Conservation (phyloP, 2,797 vertebrate species). For the Pseudochirops corinnae region DNA sequence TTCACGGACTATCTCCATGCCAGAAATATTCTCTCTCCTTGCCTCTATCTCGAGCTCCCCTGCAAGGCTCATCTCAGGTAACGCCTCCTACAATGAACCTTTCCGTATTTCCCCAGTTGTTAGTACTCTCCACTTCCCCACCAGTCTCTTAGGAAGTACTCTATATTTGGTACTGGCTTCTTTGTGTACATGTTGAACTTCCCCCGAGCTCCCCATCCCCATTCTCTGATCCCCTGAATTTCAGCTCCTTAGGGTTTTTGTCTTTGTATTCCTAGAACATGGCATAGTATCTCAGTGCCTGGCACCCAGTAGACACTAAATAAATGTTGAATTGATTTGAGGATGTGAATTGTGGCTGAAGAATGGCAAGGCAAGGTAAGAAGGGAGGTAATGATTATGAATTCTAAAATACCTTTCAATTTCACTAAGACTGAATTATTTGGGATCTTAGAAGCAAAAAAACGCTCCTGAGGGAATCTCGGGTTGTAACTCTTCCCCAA, state of each 20-base stretch:
- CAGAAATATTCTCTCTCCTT: background rate
- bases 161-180: background rate
- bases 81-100: background rate
- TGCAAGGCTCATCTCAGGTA: background rate
- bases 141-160: background rate
- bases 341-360: background rate
- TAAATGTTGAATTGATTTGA: background rate
- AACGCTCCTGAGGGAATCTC: conserved; percentile 41
- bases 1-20: background rate
- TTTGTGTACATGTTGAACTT: background rate
- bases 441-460: conserved; percentile 46
- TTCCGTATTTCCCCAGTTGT: background rate
- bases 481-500: conserved; percentile 34
- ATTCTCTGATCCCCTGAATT: background rate
- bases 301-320: background rate
- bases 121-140: background rate
- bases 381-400: background rate
- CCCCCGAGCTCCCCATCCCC: background rate
- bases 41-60: background rate
- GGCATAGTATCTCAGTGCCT: background rate
- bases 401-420: conserved; percentile 6
- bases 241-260: background rate
- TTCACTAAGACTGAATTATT: conserved; percentile 15
- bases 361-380: background rate
- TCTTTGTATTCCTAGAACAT: background rate